These are phyloP conservation scores for Siphonodentalium dalli DNA, from an alignment of 2,888 invertebrate species.

Conservation along the genomic window DNA sequence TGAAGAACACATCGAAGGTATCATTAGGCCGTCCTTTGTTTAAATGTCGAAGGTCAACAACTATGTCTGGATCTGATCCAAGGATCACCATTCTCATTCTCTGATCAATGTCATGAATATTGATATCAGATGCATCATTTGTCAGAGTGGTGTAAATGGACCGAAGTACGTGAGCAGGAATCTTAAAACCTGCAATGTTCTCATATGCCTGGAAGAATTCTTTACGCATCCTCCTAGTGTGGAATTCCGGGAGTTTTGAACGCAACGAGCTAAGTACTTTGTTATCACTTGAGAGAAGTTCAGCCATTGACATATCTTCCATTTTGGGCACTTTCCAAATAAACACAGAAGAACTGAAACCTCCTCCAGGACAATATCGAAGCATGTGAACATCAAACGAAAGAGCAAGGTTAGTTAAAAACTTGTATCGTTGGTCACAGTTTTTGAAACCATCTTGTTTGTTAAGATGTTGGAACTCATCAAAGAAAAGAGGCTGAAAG, in stretches of 20 bases:
- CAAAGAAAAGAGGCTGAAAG: slow-evolving; percentile 10
- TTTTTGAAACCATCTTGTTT: neutral
- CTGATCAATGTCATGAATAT: slow-evolving; percentile 14
- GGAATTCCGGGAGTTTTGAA: slow-evolving; percentile 23
- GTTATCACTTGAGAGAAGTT: no score
- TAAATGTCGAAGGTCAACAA: slow-evolving; percentile 18
- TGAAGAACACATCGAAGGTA: slow-evolving; percentile 23
- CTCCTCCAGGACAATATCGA: slow-evolving; percentile 15
- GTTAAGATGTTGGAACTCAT: slow-evolving; percentile 1
- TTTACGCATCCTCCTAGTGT: slow-evolving; percentile 24
- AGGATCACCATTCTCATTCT: slow-evolving; percentile 7
- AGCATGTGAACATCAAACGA: slow-evolving; percentile 2
- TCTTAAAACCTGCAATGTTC: slow-evolving; percentile 3
- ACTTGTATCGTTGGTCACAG: neutral
- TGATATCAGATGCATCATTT: slow-evolving; percentile 8
- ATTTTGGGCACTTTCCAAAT: slow-evolving; percentile 14
- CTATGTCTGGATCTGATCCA: slow-evolving; percentile 20
- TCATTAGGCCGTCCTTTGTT: slow-evolving; percentile 28
- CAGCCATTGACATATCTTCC: no score
- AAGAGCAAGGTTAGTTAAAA: neutral
- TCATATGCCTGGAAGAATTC: slow-evolving; percentile 15
- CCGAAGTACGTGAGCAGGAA: slow-evolving; percentile 11
- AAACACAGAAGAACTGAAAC: slow-evolving; percentile 4
- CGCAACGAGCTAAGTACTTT: no score
- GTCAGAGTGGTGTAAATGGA: slow-evolving; percentile 16